Evolutionary conservation across 2,113 vertebrate genomes (phyloP), one percentile per base, ranked within the genome.

Genomic region (Butastur rufipennis): DNA sequence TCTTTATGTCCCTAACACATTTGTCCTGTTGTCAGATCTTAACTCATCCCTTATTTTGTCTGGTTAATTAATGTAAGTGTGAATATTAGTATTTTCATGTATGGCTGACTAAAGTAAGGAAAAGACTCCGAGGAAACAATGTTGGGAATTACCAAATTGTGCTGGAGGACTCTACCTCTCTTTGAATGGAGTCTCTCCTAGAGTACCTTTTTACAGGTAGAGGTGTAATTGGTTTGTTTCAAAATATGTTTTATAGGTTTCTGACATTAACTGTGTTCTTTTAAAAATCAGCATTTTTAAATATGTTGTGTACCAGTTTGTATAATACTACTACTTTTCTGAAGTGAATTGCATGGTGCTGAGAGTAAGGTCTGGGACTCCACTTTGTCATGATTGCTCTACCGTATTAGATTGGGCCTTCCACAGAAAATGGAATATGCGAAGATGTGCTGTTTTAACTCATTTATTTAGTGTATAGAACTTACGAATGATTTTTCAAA

Each of bases 341-440:
- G 65, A 45, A 10, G 34, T 9, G 62, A 19, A 7, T 8, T 13
- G 38, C 7, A 1, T 31, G 68, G 29, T 43, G 87, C 36, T 36
- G 36, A 58, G 70, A n/a, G 68, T 6, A 14, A 29, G 45, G 38
- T 43, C 85, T 27, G 38, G 47, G 47, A 7, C 47, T 18, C 21
- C 21, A 1, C 45, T 9, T 9, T 19, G 62, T 42, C 8, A 1
- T 3, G 23, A 6, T 34, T 29, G 31, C 73, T 70, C 53, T 19
- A 8, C 17, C 1, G 11, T 8, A 2, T 40, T 9, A 8, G 56
- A 40, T 19, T 19, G 13, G 66, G 40, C 74, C 40, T 22, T 29
- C n/a, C 34, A 3, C 0, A 1, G 63, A 29, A 15, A 29, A 13
- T 3, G 56, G 56, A 21, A 6, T 13, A 3, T 5, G 40, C n/a